Evolutionary conservation across 2,888 invertebrate species (phyloP), one percentile per base, ranked within the genome.

Genomic region (Ennomos quercinarius): DNA sequence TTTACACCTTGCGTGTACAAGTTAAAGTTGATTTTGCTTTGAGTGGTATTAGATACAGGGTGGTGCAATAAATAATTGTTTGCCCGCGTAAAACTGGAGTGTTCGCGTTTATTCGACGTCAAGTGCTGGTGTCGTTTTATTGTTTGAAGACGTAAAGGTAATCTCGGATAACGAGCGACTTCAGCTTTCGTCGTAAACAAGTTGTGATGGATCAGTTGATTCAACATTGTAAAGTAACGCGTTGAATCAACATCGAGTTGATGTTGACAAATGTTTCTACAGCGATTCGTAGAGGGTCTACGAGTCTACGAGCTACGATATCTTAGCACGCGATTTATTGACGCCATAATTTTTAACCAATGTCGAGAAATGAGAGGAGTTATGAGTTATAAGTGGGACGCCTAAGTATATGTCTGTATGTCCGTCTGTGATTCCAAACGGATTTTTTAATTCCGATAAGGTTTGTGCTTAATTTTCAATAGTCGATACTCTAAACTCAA

Each of bases 1-100:
- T 80, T 71, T 70, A 59, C 54, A 79, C 82, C 75, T 77, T 86
- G 68, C 53, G 1, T 6, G 10, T 39, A 56, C 13, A 55, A 5
- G 9, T 48, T 77, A 84, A 66, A 74, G 85, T 81, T 68, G 67
- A 68, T 60, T 81, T 81, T 79, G n/a, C 75, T 57, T 54, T 66
- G 73, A 49, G 10, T 12, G 13, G 35, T 11, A 54, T 62, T 70
- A 67, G 73, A 73, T 81, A 80, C 77, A 76, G 84, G 81, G 83
- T 84, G 76, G 80, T 84, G 88, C 82, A 87, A 92, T 92, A 92
- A 91, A 91, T 92, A 92, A 91, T 89, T 90, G 91, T 89, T 90
- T 87, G 87, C 80, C 80, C 84, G 83, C 87, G 89, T 90, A 90
- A 90, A 91, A 91, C 83, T 86, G 80, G 84, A 89, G 88, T 87